Evolutionary conservation across 2,113 vertebrate genomes (phyloP).

Genomic region (Cisticola juncidis): DNA sequence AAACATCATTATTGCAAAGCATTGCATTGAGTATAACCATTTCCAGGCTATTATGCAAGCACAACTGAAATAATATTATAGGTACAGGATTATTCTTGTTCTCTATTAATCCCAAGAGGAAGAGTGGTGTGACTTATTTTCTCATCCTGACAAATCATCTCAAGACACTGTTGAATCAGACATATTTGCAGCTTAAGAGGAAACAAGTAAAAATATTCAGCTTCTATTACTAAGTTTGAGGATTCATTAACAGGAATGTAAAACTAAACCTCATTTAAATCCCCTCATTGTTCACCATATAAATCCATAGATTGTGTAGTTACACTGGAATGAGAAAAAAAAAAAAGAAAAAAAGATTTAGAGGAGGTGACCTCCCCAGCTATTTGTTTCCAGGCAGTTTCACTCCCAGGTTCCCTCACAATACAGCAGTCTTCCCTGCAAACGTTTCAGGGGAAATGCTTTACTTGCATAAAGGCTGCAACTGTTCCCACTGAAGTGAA

Average conservation of each 20-base stretch:
- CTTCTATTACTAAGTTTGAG: conserved; percentile 1
- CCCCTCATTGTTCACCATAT: neutral
- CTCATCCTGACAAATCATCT: conserved; percentile 48
- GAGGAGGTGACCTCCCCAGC: neutral
- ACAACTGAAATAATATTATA: conserved; percentile 42
- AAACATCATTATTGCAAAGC: conserved; percentile 2
- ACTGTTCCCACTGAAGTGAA: conserved; percentile 38
- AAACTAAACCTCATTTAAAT: conserved; percentile 15
- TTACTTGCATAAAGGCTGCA: conserved; percentile 31
- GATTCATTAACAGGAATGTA: neutral
- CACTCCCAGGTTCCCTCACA: neutral
- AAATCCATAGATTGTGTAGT: neutral
- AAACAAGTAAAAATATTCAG: conserved; percentile 5
- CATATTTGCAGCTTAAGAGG: neutral
- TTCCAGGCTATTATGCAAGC: conserved; percentile 34
- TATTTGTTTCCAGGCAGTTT: neutral
- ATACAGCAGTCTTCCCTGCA: conserved; percentile 31
- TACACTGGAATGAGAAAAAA: neutral
- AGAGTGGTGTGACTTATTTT: conserved; percentile 43
- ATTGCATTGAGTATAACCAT: neutral
- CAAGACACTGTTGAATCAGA: conserved; percentile 40
- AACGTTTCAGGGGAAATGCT: neutral
- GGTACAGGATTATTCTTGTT: conserved; percentile 14
- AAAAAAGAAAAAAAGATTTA: neutral
- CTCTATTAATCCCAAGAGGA: conserved; percentile 21